Percentiles rank a stretch among this genome's conserved stretches.
These are phyloP conservation scores for Taenaris catops DNA, from an alignment of 2,888 invertebrate genomes.

Conservation along the genomic window DNA sequence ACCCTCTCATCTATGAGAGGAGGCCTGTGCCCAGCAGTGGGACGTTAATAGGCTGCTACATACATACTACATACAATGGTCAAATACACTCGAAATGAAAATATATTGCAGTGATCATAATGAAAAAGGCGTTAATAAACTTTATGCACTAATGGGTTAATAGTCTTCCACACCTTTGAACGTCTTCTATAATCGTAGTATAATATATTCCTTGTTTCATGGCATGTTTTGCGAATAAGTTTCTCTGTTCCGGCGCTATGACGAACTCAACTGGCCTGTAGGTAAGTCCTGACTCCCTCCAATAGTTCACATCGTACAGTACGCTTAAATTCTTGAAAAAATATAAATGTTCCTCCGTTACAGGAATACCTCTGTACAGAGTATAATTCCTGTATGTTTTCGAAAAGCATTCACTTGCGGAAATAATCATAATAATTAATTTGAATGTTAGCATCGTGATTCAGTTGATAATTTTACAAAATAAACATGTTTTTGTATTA, in stretches of 20 bases:
- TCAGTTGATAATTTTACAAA: too few species aligned
- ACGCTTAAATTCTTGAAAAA: constrained; percentile 39
- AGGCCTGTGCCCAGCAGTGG: too few species aligned
- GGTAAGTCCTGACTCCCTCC: constrained; percentile 43
- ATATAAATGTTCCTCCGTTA: constrained; percentile 33
- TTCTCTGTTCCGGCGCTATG: constrained; percentile 37
- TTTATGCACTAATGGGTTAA: too few species aligned
- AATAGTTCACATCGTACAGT: constrained; percentile 39
- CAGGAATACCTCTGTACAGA: constrained; percentile 46
- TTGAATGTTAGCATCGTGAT: too few species aligned
- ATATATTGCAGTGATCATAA: too few species aligned
- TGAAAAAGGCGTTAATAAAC: too few species aligned
- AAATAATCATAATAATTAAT: background rate
- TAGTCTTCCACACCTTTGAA: constrained; percentile 56
- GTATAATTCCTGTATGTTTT: constrained; percentile 47
- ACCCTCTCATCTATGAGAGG: too few species aligned
- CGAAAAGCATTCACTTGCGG: constrained; percentile 18
- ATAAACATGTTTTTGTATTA: too few species aligned
- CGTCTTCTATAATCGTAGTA: constrained; percentile 41
- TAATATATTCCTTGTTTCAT: constrained; percentile 33
- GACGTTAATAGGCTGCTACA: too few species aligned
- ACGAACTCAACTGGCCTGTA: constrained; percentile 48
- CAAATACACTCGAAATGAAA: too few species aligned
- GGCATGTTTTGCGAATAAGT: constrained; percentile 33
- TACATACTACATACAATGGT: too few species aligned